phyloP scores from a whole-genome alignment of 2,797 vertebrate species.

The Pteronotus mesoamericanus region DNA sequence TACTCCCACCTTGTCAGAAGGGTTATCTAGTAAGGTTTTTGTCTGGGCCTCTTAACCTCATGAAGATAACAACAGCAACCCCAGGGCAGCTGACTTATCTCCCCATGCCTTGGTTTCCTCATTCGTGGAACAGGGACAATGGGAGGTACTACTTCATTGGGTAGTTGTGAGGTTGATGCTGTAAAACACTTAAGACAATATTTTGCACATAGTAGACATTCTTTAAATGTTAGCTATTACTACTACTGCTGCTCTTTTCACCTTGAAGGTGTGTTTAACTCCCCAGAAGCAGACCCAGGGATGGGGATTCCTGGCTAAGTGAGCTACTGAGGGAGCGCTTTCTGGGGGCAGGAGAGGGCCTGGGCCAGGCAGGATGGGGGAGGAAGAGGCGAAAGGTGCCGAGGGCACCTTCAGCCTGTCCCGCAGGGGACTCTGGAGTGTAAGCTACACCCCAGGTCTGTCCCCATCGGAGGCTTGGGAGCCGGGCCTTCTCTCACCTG shows the following conservation, averaged over 20 bases:
- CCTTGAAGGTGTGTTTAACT: not conserved
- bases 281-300: not conserved
- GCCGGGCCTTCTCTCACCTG: not conserved
- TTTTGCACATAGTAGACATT: not conserved
- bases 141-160: not conserved
- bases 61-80: not conserved
- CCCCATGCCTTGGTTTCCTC: not conserved
- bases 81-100: not conserved
- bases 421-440: not conserved
- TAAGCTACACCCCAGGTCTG: not conserved
- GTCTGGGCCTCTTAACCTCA: not conserved
- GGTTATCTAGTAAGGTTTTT: not conserved
- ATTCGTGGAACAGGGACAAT: not conserved
- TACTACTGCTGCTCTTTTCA: no score
- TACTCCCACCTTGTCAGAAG: not conserved
- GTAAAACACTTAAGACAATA: not conserved
- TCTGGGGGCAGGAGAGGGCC: not conserved
- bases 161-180: not conserved
- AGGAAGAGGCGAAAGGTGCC: not conserved
- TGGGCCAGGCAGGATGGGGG: not conserved
- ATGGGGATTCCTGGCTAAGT: not conserved
- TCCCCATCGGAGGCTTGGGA: not conserved
- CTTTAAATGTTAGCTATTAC: not conserved
- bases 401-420: not conserved
- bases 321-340: not conserved